Evolutionary conservation across 1,140 invertebrate species (phyloP), one percentile per base, ranked within the genome.

Genomic region (Drosophila littoralis): DNA sequence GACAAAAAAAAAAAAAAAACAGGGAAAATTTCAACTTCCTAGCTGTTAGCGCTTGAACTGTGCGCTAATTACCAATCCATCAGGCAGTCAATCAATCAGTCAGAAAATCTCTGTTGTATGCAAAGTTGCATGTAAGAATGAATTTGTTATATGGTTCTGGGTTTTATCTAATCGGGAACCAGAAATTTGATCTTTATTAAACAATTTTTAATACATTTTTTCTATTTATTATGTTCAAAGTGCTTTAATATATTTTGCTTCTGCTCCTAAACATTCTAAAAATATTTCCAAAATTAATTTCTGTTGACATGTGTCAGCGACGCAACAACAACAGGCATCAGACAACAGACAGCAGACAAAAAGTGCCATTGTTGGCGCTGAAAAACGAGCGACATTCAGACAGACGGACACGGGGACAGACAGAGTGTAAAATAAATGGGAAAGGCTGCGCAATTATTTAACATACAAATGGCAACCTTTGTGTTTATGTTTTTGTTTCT

Each of bases 401-500:
- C 40, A 45, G 57, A 33, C 40, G 33, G 51, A 13, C 22, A 51
- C 6, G 8, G 9, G 48, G 33, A 58, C 36, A 51, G 43, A 52
- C 13, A 15, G 28, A 51, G 8, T 13, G 42, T 48, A 40, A 70
- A 86, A 86, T 57, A 81, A 86, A 86, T 86, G 82, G 71, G 51
- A 79, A 76, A 76, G 82, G 82, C 72, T 79, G 68, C 57, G 79
- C 71, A 78, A 86, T 86, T 86, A 86, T 86, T 86, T 70, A 55
- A 17, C 64, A 51, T 59, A 81, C 66, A 86, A 79, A 73, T 79
- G 65, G 64, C 65, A 36, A 86, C 71, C 66, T 73, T 76, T 77
- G 60, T 46, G 13, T 55, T 70, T 66, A 12, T 38, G 9, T 9
- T 46, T 12, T 2, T 32, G 45, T 69, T 6, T 36, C 48, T 1